Evolutionary conservation across 2,113 vertebrate species (phyloP).

Genomic region (cattle (Bos taurus)): DNA sequence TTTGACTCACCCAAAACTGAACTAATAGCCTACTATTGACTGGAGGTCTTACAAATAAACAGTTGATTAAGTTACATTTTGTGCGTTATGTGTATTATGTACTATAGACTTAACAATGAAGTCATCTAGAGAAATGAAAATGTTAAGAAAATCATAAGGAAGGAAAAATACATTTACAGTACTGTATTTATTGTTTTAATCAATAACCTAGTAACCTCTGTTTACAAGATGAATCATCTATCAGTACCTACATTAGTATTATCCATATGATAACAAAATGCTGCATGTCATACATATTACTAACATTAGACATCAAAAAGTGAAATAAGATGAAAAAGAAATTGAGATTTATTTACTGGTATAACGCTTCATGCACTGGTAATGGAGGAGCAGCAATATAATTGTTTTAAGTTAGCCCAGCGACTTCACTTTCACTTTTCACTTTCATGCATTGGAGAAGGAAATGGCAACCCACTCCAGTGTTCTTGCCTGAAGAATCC

Average conservation of each 20-base stretch:
- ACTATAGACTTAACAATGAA: background rate
- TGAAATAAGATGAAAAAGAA: background rate
- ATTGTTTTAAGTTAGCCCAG: background rate
- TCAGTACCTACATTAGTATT: background rate
- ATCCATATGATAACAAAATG: background rate
- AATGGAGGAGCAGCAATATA: background rate
- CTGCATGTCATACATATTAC: background rate
- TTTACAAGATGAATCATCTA: background rate
- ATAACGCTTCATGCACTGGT: background rate
- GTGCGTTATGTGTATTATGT: background rate
- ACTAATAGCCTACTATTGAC: background rate
- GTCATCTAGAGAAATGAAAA: background rate
- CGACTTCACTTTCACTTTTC: no score
- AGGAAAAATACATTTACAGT: background rate
- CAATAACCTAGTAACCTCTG: background rate
- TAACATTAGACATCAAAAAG: background rate
- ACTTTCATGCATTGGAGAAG: no score
- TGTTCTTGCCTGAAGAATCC: no score
- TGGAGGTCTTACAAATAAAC: background rate
- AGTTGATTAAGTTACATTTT: background rate
- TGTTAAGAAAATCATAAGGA: background rate
- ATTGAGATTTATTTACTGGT: background rate
- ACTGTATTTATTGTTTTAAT: background rate
- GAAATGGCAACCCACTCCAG: no score
- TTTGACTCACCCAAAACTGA: background rate